Conservation (phyloP, 2,797 vertebrate genomes). For the Denticeps clupeoides region DNA sequence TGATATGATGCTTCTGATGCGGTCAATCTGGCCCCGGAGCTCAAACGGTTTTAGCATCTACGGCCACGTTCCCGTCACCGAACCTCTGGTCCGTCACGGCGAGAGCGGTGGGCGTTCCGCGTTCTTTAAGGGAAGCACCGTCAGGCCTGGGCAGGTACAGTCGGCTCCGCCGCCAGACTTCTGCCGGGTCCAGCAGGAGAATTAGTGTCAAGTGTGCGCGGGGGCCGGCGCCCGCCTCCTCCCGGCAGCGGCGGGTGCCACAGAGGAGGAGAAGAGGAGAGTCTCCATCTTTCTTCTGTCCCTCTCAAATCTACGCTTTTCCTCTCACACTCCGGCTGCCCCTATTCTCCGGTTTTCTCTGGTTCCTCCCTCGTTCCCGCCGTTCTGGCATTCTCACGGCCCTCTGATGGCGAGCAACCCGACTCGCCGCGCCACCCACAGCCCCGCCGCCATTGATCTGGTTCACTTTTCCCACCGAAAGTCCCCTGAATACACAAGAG, state of each 20-base stretch:
- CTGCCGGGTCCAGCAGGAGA: slow-evolving; percentile 11
- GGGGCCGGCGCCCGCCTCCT: not conserved
- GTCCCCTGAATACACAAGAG: slow-evolving; percentile 46
- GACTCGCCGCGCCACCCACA: slow-evolving; percentile 33
- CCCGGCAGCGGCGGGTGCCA: no score
- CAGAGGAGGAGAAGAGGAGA: slow-evolving; percentile 16
- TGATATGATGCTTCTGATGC: no score
- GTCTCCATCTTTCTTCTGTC: not conserved
- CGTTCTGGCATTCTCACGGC: slow-evolving; percentile 19
- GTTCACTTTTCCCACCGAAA: slow-evolving; percentile 56
- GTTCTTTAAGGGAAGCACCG: no score
- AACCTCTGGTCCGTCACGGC: no score
- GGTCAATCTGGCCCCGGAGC: no score
- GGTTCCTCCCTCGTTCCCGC: not conserved
- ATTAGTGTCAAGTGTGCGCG: slow-evolving; percentile 29
- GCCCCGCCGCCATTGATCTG: slow-evolving; percentile 46
- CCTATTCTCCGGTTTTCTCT: no score
- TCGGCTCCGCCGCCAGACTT: not conserved
- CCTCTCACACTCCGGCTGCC: not conserved
- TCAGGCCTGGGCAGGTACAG: not conserved
- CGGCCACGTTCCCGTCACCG: no score
- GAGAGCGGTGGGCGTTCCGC: no score
- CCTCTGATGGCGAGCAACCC: slow-evolving; percentile 38
- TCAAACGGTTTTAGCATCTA: no score
- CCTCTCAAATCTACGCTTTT: not conserved